Conservation (phyloP, 2,888 invertebrate species). For the Phyto melanocephala region DNA sequence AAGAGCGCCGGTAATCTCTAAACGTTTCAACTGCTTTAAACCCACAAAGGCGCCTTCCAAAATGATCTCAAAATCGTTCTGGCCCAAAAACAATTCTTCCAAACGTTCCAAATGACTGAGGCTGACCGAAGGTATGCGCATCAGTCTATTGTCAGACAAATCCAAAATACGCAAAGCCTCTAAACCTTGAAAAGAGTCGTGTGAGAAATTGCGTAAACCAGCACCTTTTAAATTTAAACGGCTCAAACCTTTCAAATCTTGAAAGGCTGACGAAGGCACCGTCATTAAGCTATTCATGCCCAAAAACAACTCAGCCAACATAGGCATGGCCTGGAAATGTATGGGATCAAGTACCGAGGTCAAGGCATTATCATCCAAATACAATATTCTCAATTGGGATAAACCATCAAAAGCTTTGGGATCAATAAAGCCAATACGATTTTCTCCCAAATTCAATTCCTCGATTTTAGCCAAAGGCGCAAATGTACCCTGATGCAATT, state of each 20-base stretch:
- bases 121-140: conserved; percentile 87
- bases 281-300: conserved; percentile 90
- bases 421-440: conserved; percentile 89
- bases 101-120: conserved; percentile 85
- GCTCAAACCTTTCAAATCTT: conserved; percentile 87
- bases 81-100: conserved; percentile 90
- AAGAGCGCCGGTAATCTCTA: conserved; percentile 89
- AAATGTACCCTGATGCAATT: conserved; percentile 87
- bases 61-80: conserved; percentile 87
- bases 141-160: conserved; percentile 88
- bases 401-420: conserved; percentile 88
- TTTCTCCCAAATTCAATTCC: conserved; percentile 91
- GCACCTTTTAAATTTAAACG: conserved; percentile 90
- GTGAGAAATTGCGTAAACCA: conserved; percentile 88
- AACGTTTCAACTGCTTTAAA: conserved; percentile 86
- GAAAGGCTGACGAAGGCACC: conserved; percentile 88
- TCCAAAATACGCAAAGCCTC: conserved; percentile 87
- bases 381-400: conserved; percentile 86
- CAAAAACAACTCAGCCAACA: conserved; percentile 90
- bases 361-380: conserved; percentile 91
- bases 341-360: conserved; percentile 88
- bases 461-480: conserved; percentile 87
- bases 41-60: conserved; percentile 89
- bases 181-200: conserved; percentile 87
- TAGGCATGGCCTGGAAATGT: conserved; percentile 84